Evolutionary conservation across 1,140 invertebrate species (phyloP).

Genomic region (Contarinia nasturtii): DNA sequence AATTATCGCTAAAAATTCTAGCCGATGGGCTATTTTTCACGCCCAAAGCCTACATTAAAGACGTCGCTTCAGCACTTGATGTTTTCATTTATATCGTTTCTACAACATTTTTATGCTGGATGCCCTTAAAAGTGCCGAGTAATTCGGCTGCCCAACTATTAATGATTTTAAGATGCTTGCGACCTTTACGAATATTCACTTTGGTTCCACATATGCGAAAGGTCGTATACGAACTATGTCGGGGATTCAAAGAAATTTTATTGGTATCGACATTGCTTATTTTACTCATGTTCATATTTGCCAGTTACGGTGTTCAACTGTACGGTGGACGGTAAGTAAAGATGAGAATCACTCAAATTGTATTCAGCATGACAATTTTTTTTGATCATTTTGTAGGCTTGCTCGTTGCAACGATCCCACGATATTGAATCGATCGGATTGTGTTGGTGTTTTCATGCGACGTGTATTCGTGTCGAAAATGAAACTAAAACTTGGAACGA

Average conservation of each 20-base stretch:
- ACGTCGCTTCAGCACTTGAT: constrained; percentile 89
- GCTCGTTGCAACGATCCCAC: constrained; percentile 94
- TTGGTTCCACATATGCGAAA: constrained; percentile 98
- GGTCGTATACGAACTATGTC: constrained; percentile 94
- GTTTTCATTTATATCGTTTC: constrained; percentile 95
- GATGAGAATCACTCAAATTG: no score
- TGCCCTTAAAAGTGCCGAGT: constrained; percentile 79
- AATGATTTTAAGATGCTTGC: constrained; percentile 90
- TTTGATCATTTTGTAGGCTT: constrained; percentile 44
- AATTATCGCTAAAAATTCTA: constrained; percentile 85
- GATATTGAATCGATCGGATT: constrained; percentile 65
- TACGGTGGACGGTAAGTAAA: constrained; percentile 72
- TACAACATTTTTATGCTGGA: constrained; percentile 88
- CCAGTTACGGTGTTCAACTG: constrained; percentile 94
- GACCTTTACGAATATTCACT: constrained; percentile 92
- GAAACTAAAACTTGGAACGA: constrained; percentile 65
- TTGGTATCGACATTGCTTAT: constrained; percentile 95
- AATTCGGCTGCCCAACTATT: constrained; percentile 85
- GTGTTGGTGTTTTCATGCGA: constrained; percentile 86
- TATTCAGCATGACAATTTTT: no score
- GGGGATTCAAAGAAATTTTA: constrained; percentile 98
- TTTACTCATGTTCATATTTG: constrained; percentile 97
- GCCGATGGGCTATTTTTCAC: constrained; percentile 98
- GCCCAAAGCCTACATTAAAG: constrained; percentile 94
- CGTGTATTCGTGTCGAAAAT: constrained; percentile 97